Conservation (phyloP, 2,888 invertebrate species). For the Trissoscelio sp. region DNA sequence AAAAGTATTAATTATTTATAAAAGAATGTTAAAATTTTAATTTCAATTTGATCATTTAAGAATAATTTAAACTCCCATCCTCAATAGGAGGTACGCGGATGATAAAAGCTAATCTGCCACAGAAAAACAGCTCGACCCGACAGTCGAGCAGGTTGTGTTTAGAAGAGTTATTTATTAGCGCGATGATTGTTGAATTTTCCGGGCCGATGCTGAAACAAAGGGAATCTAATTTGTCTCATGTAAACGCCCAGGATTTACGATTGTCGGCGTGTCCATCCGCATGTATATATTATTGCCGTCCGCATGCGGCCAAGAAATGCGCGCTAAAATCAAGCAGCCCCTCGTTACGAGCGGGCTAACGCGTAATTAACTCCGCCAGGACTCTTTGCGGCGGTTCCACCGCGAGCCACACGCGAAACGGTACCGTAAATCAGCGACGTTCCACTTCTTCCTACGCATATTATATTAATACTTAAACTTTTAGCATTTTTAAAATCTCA, state of each 20-base stretch:
- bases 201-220: slow-evolving; percentile 38
- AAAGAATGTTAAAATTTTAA: too few relatives aligned
- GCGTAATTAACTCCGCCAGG: slow-evolving; percentile 61
- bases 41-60: too few relatives aligned
- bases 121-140: slow-evolving; percentile 1
- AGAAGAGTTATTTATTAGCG: slow-evolving; percentile 40
- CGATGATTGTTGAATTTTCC: slow-evolving; percentile 39
- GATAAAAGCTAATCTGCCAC: slow-evolving; percentile 13
- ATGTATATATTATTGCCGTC: slow-evolving; percentile 45
- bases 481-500: slow-evolving; percentile 22
- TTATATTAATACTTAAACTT: slow-evolving; percentile 15
- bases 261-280: slow-evolving; percentile 38
- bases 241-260: slow-evolving; percentile 45
- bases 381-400: slow-evolving; percentile 54
- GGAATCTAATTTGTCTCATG: slow-evolving; percentile 50
- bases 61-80: too few relatives aligned
- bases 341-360: slow-evolving; percentile 56
- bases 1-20: too few relatives aligned
- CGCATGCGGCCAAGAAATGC: slow-evolving; percentile 22
- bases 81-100: slow-evolving; percentile 1
- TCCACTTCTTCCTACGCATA: slow-evolving; percentile 59
- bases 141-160: slow-evolving; percentile 23
- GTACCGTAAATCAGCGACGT: slow-evolving; percentile 64
- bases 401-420: slow-evolving; percentile 58
- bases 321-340: slow-evolving; percentile 63